phyloP scores from a whole-genome alignment of 2,113 vertebrate species.

The Zootoca vivipara region DNA sequence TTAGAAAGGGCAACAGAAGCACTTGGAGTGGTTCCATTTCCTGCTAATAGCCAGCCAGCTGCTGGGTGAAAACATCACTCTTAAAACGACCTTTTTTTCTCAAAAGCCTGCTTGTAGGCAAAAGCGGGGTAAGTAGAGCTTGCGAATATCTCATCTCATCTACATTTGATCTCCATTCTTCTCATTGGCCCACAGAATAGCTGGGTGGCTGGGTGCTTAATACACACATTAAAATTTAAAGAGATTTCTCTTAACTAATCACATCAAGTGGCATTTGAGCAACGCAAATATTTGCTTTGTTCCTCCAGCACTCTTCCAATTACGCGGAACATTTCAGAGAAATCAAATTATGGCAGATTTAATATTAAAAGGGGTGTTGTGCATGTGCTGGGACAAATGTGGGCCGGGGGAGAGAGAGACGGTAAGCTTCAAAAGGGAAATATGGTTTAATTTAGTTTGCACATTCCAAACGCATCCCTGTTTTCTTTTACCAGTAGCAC shows the following conservation, averaged over 20 bases:
- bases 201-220: neutral
- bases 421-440: slow-evolving; percentile 40
- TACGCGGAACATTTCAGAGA: slow-evolving; percentile 47
- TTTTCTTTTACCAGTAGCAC: slow-evolving; percentile 6
- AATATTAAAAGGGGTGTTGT: slow-evolving; percentile 42
- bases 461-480: slow-evolving; percentile 19
- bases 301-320: slow-evolving; percentile 58
- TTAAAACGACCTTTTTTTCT: neutral
- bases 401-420: neutral
- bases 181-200: neutral
- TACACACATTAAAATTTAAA: slow-evolving; percentile 53
- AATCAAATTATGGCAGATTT: slow-evolving; percentile 46
- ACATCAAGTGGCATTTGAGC: slow-evolving; percentile 54
- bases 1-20: neutral
- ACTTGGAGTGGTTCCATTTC: neutral
- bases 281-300: slow-evolving; percentile 69
- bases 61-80: neutral
- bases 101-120: neutral
- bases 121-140: neutral
- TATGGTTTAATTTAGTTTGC: slow-evolving; percentile 51
- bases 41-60: neutral
- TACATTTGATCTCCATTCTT: slow-evolving; percentile 33
- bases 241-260: slow-evolving; percentile 58
- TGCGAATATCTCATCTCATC: slow-evolving; percentile 1
- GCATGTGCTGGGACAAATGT: neutral